Evolutionary conservation across 2,888 invertebrate genomes (phyloP).

Genomic region (Euzophera pinguis): DNA sequence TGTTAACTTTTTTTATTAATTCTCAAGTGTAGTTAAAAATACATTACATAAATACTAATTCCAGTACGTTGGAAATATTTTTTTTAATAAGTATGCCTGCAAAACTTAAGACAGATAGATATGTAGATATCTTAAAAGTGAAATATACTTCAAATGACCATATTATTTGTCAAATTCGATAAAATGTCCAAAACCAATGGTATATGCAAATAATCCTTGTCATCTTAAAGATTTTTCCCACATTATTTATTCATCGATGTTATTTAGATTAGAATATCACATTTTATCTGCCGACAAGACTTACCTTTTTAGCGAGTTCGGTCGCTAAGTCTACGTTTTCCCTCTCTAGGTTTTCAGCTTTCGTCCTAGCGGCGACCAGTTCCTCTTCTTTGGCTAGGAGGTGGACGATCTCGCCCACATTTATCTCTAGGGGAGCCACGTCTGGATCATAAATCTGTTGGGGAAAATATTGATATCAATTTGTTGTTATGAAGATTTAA

Average conservation of each 20-base stretch:
- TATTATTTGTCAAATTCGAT: too few relatives aligned
- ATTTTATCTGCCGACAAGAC: neutral
- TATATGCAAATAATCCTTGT: neutral
- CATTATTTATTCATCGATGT: too few relatives aligned
- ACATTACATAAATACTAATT: too few relatives aligned
- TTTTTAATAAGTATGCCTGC: too few relatives aligned
- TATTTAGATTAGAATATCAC: neutral
- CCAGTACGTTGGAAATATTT: too few relatives aligned
- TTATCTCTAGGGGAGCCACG: conserved; percentile 90
- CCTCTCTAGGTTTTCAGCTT: conserved; percentile 92
- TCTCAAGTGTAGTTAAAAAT: too few relatives aligned
- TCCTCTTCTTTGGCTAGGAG: conserved; percentile 96
- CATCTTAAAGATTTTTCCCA: neutral
- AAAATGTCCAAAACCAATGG: too few relatives aligned
- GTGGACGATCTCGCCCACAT: conserved; percentile 94
- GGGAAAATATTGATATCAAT: neutral
- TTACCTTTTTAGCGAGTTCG: conserved; percentile 89
- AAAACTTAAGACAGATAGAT: too few relatives aligned
- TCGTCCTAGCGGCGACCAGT: conserved; percentile 90
- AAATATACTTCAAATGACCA: too few relatives aligned
- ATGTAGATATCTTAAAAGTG: too few relatives aligned
- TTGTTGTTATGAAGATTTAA: too few relatives aligned
- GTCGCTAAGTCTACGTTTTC: conserved; percentile 93
- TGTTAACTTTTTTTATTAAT: too few relatives aligned
- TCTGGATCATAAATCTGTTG: conserved; percentile 86